A percentile compares a stretch with the other conserved stretches of the same genome.
Evolutionary conservation across 2,797 vertebrate species (phyloP).

Genomic region (Takifugu rubripes): DNA sequence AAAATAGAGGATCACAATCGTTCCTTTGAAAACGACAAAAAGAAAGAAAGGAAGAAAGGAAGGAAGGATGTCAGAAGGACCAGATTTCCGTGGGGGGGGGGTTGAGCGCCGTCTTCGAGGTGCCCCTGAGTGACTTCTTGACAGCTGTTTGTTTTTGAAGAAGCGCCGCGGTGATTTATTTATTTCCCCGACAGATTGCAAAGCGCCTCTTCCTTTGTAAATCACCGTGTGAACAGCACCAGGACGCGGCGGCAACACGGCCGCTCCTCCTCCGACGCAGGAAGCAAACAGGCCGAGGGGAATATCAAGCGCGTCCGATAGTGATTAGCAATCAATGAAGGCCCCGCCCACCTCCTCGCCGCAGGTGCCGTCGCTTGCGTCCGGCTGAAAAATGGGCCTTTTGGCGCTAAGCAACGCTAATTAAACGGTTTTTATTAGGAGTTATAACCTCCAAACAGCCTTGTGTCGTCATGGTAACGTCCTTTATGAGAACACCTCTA

Average conservation of each 20-base stretch:
- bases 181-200: conserved; percentile 68
- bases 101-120: conserved; percentile 20
- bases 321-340: conserved; percentile 39
- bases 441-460: no score
- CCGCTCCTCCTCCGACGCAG: conserved; percentile 14
- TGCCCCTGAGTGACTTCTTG: conserved; percentile 67
- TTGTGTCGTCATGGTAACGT: no score
- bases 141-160: conserved; percentile 71
- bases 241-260: conserved; percentile 28
- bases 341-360: conserved; percentile 47
- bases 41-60: conserved; percentile 20
- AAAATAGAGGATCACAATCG: conserved; percentile 29
- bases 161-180: conserved; percentile 60
- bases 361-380: conserved; percentile 15
- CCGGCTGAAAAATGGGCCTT: conserved; percentile 60
- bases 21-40: conserved; percentile 23
- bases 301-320: conserved; percentile 25
- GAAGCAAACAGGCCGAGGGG: conserved; percentile 15
- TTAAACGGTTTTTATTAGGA: no score
- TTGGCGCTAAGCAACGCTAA: conserved; percentile 33
- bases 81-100: conserved; percentile 40
- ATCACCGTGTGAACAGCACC: conserved; percentile 58
- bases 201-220: conserved; percentile 56
- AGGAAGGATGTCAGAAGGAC: conserved; percentile 43
- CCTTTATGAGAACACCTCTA: no score